Conservation (phyloP, 2,888 invertebrate genomes). For the Pollenia labialis region DNA sequence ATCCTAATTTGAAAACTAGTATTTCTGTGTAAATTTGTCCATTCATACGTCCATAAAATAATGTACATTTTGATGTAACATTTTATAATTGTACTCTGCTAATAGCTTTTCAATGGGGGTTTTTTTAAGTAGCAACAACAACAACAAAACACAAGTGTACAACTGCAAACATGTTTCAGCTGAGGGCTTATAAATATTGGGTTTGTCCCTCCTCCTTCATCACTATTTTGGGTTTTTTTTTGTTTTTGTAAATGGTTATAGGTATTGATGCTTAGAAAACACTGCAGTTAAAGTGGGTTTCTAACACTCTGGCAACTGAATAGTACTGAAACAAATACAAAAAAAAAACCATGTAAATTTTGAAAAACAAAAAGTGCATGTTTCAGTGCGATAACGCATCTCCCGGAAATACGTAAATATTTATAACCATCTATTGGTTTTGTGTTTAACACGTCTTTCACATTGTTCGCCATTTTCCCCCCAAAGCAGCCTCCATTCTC, state of each 20-base stretch:
- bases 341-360: constrained; percentile 2
- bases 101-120: constrained; percentile 36
- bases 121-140: not conserved
- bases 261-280: constrained; percentile 26
- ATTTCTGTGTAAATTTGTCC: not conserved
- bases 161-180: constrained; percentile 11
- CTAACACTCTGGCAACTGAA: not conserved
- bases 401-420: constrained; percentile 57
- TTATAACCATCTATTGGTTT: constrained; percentile 61
- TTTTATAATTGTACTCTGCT: constrained; percentile 36
- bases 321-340: not conserved
- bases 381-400: constrained; percentile 58
- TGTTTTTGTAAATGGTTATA: constrained; percentile 1
- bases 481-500: not conserved
- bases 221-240: not conserved
- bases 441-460: constrained; percentile 53
- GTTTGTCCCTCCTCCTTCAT: not conserved
- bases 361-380: constrained; percentile 48
- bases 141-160: constrained; percentile 43
- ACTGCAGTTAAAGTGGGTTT: constrained; percentile 19
- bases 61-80: constrained; percentile 37
- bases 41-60: constrained; percentile 27
- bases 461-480: not conserved
- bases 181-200: constrained; percentile 26
- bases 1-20: not conserved